Evolutionary conservation across 2,888 invertebrate species (phyloP).

Genomic region (Erebia ligea): DNA sequence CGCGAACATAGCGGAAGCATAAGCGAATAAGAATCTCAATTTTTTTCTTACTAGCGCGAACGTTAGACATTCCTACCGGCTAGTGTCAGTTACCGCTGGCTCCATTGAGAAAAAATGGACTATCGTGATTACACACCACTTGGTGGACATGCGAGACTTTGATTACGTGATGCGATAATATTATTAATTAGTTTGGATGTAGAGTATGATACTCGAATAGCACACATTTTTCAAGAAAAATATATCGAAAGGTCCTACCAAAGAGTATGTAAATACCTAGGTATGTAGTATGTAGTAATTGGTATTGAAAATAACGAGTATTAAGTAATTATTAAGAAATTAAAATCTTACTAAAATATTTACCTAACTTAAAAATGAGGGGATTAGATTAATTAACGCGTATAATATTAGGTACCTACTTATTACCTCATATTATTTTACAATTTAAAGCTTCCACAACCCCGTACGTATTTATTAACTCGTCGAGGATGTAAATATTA

Average conservation of each 20-base stretch:
- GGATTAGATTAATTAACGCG: not conserved
- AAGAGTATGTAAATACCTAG: too few species aligned
- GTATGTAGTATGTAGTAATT: too few species aligned
- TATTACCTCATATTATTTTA: not conserved
- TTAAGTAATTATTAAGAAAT: too few species aligned
- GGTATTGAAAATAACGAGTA: too few species aligned
- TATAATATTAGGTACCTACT: too few species aligned
- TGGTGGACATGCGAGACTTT: constrained; percentile 48
- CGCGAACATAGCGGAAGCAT: constrained; percentile 78
- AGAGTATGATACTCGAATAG: constrained; percentile 18
- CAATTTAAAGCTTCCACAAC: not conserved
- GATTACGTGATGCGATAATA: constrained; percentile 48
- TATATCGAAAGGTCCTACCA: not conserved
- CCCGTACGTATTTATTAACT: constrained; percentile 1
- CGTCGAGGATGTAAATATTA: constrained; percentile 13
- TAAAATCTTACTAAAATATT: not conserved
- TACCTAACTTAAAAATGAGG: not conserved
- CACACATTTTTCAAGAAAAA: constrained; percentile 3
- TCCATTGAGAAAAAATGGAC: constrained; percentile 45
- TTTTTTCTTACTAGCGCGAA: constrained; percentile 68
- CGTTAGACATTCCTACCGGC: constrained; percentile 72
- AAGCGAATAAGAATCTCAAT: constrained; percentile 77
- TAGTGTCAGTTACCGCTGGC: constrained; percentile 67
- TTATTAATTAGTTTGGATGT: constrained; percentile 43
- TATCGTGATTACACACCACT: constrained; percentile 49